Evolutionary conservation across 1,140 invertebrate genomes (phyloP), one percentile per base, ranked within the genome.

Genomic region (Ectropis grisescens): DNA sequence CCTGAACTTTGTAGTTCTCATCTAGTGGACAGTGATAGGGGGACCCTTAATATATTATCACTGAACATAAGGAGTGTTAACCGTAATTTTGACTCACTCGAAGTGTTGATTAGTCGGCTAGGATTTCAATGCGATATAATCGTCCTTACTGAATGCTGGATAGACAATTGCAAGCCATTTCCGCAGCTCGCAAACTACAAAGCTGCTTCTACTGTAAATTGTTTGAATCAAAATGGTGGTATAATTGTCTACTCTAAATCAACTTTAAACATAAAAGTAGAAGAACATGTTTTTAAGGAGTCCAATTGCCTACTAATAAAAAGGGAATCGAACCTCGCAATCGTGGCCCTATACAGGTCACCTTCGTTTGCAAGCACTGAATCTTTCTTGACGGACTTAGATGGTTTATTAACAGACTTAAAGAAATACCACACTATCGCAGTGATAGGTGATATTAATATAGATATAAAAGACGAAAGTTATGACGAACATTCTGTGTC

Each of bases 341-440:
- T 37, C 10, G n/a, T 43, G 11, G 23, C 23, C n/a, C 26, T 45
- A n/a, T 41, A 47, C 38, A 26, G 44, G 4, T 28, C 37, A 5
- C 34, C 34, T n/a, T 29, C 26, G n/a, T 30, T 30, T 27, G 28
- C 25, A 22, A 33, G 36, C 6, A 10, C 36, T 2, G 13, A 33
- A 2, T 11, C 14, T 8, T 47, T 41, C 26, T 10, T 33, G 1
- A 9, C 24, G 8, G 33, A 30, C 3, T 19, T 47, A 0, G n/a
- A 33, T 11, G 22, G 15, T 11, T 1, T 41, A 9, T 11, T 41
- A 10, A 3, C 24, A 6, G 4, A 10, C 10, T n/a, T 26, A 7
- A 1, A 11, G 23, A 12, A 2, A 1, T 29, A 11, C 33, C 10
- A 29, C 6, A 29, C 33, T 29, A 19, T 40, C 8, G 11, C 16